Base-by-base conservation (phyloP, 1,140 invertebrate species). In the Neotoxoptera formosana region DNA sequence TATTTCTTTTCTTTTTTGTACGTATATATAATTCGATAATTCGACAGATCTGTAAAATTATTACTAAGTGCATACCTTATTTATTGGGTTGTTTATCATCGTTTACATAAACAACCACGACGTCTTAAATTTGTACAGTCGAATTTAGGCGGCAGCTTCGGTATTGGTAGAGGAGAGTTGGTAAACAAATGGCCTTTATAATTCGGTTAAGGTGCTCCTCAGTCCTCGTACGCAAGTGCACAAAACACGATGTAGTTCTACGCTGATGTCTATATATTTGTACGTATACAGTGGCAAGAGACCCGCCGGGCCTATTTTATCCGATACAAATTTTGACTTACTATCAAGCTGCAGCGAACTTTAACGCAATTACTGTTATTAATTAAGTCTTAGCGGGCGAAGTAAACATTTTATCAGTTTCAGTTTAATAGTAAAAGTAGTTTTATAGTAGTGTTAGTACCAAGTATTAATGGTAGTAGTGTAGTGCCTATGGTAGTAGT, bases 121-220 rank as follows among this genome's bases (percentile, higher is more conserved):
- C 51, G 17, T 48, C 48, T 7, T 90, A 90, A 21, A 90, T 90
- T 90, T 36, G 48, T 36, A 36, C 88, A 25, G 25, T 45, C 14
- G 25, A 86, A 34, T 87, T 87, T 84, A 41, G 83, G 9, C 83
- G 23, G 21, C 47, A 9, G 23, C 47, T 30, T 86, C 30, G 47
- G 7, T 45, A 25, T 88, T 48, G 84, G 47, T 20, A 11, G 51
- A 56, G 36, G 30, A 48, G n/a, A 36, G 36, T 25, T 60, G 6
- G n/a, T 41, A 90, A 90, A 90, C 36, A 60, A 90, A 90, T 41
- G 56, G 89, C 8, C 53, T 90, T 90, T 53, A n/a, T 90, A 90
- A 90, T 90, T 90, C 36, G 34, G 53, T 90, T 90, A 90, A 90
- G 36, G n/a, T 56, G 23, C 84, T 25, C 34, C 45, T n/a, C n/a